A percentile compares a stretch with the other conserved stretches of the same genome.
These are phyloP conservation scores for Eospalax fontanierii DNA, from an alignment of 2,797 vertebrate genomes.

Conservation along the genomic window DNA sequence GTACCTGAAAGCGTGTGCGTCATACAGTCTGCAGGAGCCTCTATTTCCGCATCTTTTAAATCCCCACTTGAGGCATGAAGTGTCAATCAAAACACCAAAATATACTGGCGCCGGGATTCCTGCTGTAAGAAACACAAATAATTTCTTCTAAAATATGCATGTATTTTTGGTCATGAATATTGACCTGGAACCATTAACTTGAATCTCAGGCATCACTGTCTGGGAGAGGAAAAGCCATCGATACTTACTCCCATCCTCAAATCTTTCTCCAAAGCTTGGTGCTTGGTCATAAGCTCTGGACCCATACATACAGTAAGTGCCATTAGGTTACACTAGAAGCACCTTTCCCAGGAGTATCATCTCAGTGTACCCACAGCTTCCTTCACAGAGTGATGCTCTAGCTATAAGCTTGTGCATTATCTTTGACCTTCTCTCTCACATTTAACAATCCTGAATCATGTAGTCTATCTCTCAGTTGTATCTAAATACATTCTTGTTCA, in stretches of 20 bases:
- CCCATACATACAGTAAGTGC: neutral
- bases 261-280: neutral
- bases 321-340: neutral
- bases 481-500: neutral
- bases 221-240: neutral
- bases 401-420: neutral
- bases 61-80: constrained; percentile 97
- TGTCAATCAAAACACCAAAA: constrained; percentile 96
- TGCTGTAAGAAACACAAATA: constrained; percentile 89
- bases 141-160: neutral
- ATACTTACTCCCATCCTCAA: neutral
- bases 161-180: neutral
- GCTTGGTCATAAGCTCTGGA: neutral
- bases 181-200: neutral
- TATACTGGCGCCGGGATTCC: constrained; percentile 97
- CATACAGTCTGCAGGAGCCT: constrained; percentile 95
- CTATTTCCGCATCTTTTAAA: constrained; percentile 93
- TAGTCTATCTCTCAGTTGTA: neutral
- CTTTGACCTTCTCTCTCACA: neutral
- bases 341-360: neutral
- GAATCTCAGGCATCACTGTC: neutral
- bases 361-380: neutral
- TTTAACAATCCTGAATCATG: neutral
- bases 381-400: neutral
- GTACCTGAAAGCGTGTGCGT: constrained; percentile 95